Percentiles rank a stretch among this genome's conserved stretches.
These are phyloP conservation scores for Drosophila austrosaltans DNA, from an alignment of 2,888 invertebrate species.

Conservation along the genomic window DNA sequence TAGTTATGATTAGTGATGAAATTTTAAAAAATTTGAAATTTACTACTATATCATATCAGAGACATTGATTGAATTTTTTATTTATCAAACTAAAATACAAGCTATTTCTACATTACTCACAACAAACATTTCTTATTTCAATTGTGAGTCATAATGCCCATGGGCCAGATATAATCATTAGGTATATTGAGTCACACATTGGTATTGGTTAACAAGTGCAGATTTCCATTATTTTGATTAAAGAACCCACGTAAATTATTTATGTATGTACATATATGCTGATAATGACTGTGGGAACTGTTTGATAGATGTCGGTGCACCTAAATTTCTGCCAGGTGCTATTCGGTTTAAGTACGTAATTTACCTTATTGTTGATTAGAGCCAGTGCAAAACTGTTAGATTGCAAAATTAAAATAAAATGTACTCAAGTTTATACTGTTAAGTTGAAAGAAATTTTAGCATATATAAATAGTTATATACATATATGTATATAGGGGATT, in stretches of 20 bases:
- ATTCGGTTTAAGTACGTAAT: background rate
- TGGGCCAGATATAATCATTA: background rate
- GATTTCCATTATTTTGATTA: background rate
- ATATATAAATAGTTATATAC: background rate
- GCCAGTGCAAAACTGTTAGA: conserved; percentile 9
- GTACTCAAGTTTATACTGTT: background rate
- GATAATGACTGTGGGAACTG: conserved; percentile 10
- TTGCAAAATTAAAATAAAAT: background rate
- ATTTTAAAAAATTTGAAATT: background rate
- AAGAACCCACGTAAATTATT: background rate
- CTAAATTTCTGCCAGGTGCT: conserved; percentile 4
- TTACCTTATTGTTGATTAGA: background rate
- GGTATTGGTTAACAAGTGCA: background rate
- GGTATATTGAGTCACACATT: conserved; percentile 5
- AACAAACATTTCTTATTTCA: background rate
- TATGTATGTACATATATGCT: background rate
- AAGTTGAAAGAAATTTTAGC: background rate
- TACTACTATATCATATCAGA: background rate
- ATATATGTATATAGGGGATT: conserved; percentile 49
- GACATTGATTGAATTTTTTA: background rate
- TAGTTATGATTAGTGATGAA: background rate
- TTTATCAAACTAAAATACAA: background rate
- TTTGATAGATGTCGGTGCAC: background rate
- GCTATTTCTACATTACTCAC: background rate
- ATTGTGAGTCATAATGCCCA: background rate